phyloP scores from a whole-genome alignment of 2,113 vertebrate species.

The Colinus virginianus region DNA sequence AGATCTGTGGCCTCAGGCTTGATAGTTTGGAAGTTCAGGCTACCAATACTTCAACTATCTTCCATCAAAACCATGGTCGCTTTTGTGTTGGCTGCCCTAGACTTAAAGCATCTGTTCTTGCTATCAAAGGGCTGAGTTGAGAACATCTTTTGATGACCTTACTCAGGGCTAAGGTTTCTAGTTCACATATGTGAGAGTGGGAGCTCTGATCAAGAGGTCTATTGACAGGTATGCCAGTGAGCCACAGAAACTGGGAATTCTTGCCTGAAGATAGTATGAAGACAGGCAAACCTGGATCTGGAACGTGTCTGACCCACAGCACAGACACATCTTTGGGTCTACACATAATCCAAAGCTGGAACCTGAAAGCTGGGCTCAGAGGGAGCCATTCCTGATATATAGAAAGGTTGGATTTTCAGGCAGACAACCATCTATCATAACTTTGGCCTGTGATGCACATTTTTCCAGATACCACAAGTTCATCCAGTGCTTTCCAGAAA shows the following conservation, averaged over 20 bases:
- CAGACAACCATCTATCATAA: constrained; percentile 8
- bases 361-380: constrained; percentile 23
- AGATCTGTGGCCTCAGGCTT: neutral
- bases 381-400: neutral
- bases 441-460: constrained; percentile 18
- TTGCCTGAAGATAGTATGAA: neutral
- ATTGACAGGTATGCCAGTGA: neutral
- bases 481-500: neutral
- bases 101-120: neutral
- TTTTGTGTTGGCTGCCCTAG: neutral
- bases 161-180: neutral
- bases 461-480: constrained; percentile 54
- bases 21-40: constrained; percentile 5
- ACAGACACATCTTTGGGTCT: neutral
- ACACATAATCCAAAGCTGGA: neutral
- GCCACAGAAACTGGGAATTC: neutral
- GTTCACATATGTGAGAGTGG: neutral
- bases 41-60: neutral
- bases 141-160: neutral
- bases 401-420: neutral
- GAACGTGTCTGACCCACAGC: neutral
- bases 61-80: neutral
- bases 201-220: rapidly evolving
- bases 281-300: neutral
- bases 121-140: neutral